Conservation (phyloP, 2,113 vertebrate species). For the Hyla sarda region DNA sequence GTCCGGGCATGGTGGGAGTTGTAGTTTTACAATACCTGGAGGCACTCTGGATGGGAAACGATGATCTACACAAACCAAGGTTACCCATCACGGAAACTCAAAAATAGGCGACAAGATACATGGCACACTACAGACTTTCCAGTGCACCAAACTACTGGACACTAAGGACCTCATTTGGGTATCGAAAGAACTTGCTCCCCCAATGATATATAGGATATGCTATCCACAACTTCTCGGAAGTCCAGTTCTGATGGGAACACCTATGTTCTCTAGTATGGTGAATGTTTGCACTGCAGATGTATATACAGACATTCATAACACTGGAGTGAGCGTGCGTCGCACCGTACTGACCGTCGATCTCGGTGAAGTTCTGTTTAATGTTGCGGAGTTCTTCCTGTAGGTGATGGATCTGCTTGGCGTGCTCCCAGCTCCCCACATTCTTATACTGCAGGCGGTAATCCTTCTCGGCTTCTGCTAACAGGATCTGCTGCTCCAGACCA, state of each 20-base stretch:
- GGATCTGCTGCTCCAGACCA: slow-evolving; percentile 65
- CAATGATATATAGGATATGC: too few relatives aligned
- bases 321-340: not conserved
- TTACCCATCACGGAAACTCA: too few relatives aligned
- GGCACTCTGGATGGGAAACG: too few relatives aligned
- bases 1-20: too few relatives aligned
- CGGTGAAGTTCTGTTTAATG: slow-evolving; percentile 68
- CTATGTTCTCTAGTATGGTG: not conserved
- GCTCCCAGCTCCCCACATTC: slow-evolving; percentile 70
- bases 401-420: slow-evolving; percentile 69
- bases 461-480: slow-evolving; percentile 68
- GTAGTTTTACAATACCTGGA: too few relatives aligned
- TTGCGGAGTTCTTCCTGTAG: slow-evolving; percentile 71
- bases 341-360: slow-evolving; percentile 74
- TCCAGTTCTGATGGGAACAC: not conserved
- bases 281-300: not conserved
- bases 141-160: not conserved
- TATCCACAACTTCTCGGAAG: not conserved
- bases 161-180: not conserved
- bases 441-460: slow-evolving; percentile 78
- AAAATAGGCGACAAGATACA: too few relatives aligned
- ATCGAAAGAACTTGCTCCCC: too few relatives aligned
- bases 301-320: not conserved
- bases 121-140: too few relatives aligned
- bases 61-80: too few relatives aligned